phyloP scores from a whole-genome alignment of 2,888 invertebrate species.

The Epinotia bilunana region DNA sequence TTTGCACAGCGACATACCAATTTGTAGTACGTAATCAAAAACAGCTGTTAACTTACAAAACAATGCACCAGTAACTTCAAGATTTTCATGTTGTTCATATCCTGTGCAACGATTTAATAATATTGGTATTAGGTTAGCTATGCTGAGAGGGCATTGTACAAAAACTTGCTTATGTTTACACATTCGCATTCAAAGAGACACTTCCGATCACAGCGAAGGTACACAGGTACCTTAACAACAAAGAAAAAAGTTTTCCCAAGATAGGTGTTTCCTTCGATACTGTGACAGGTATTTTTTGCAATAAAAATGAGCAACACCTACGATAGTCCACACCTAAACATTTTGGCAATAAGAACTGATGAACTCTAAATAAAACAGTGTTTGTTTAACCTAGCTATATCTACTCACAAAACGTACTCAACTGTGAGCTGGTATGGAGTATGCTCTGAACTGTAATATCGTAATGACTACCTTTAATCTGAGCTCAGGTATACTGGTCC shows the following conservation, averaged over 20 bases:
- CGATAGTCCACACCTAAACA: background rate
- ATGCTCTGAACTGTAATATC: background rate
- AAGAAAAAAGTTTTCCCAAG: background rate
- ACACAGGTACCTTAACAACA: too few species aligned
- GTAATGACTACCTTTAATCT: background rate
- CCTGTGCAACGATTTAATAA: conserved; percentile 10
- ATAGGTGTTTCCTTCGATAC: background rate
- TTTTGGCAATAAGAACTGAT: background rate
- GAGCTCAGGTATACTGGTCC: background rate
- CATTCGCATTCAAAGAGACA: too few species aligned
- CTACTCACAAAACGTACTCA: background rate
- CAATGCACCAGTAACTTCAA: conserved; percentile 7
- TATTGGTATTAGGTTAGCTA: background rate
- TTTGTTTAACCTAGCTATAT: conserved; percentile 25
- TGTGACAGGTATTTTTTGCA: background rate
- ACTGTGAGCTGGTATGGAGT: background rate
- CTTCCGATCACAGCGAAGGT: too few species aligned
- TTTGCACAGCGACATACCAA: conserved; percentile 32
- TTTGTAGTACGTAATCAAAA: conserved; percentile 33
- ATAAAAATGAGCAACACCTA: conserved; percentile 12
- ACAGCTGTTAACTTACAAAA: conserved; percentile 21
- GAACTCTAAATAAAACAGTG: background rate
- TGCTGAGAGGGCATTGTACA: too few species aligned
- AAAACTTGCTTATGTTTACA: too few species aligned
- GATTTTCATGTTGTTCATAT: conserved; percentile 13